phyloP scores from a whole-genome alignment of 2,888 invertebrate species.

The Lasioglossum villosulum region DNA sequence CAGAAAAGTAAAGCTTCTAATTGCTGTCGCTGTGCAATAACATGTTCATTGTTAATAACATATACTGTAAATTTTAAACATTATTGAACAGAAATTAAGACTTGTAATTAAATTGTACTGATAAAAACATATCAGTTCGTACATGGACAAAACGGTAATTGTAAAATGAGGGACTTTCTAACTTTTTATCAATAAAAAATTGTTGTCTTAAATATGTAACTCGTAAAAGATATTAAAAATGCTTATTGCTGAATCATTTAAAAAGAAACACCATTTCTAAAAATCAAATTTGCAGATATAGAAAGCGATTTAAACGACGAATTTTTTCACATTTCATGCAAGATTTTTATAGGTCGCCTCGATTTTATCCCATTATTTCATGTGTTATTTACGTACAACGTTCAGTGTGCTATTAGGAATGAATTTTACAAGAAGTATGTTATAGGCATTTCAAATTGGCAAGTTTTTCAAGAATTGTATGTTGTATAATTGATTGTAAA shows the following conservation, averaged over 20 bases:
- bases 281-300: background rate
- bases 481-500: constrained; percentile 45
- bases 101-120: constrained; percentile 57
- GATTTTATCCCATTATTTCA: background rate
- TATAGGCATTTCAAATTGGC: constrained; percentile 26
- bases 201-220: constrained; percentile 1
- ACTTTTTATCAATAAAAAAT: constrained; percentile 26
- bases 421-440: constrained; percentile 19
- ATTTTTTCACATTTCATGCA: background rate
- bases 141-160: constrained; percentile 32
- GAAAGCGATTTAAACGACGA: constrained; percentile 1
- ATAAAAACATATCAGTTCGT: constrained; percentile 63
- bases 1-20: constrained; percentile 12
- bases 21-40: constrained; percentile 50
- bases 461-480: constrained; percentile 27
- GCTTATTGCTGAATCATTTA: constrained; percentile 21
- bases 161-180: constrained; percentile 24
- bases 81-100: constrained; percentile 37
- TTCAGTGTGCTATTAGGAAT: constrained; percentile 22
- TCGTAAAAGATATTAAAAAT: constrained; percentile 17
- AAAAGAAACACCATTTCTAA: background rate
- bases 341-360: background rate
- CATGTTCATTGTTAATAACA: constrained; percentile 48
- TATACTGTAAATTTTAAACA: constrained; percentile 50
- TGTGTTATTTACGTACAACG: constrained; percentile 26